Percentiles rank a stretch among this genome's conserved stretches.
These are phyloP conservation scores for Phyllotreta cruciferae DNA, from an alignment of 2,888 invertebrate genomes.

Conservation along the genomic window DNA sequence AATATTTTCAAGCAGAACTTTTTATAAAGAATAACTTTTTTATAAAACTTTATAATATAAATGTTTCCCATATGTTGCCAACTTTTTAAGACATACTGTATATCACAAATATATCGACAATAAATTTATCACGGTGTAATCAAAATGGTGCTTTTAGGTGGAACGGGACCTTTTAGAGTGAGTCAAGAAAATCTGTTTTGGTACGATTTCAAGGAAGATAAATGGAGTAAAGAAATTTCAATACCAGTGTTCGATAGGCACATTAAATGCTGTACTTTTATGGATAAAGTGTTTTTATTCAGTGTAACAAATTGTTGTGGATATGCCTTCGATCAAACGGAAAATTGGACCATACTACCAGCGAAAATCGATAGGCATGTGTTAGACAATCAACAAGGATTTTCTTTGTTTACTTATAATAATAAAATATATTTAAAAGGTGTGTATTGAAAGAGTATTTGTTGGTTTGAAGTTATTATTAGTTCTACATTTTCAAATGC, in stretches of 20 bases:
- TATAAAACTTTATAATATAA: too few relatives aligned
- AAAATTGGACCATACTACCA: slow-evolving; percentile 37
- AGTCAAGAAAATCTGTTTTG: slow-evolving; percentile 54
- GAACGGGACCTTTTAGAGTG: slow-evolving; percentile 53
- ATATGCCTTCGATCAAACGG: slow-evolving; percentile 46
- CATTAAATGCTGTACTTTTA: slow-evolving; percentile 51
- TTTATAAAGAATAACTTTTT: too few relatives aligned
- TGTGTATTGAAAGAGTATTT: too few relatives aligned
- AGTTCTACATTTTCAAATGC: too few relatives aligned
- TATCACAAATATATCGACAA: too few relatives aligned
- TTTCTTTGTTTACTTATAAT: slow-evolving; percentile 48
- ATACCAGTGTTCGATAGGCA: slow-evolving; percentile 49
- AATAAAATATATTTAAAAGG: slow-evolving; percentile 52
- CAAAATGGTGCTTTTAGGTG: slow-evolving; percentile 33
- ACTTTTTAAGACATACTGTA: too few relatives aligned
- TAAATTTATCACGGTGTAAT: background rate
- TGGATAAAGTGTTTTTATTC: slow-evolving; percentile 50
- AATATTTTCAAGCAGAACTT: too few relatives aligned
- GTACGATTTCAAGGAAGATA: slow-evolving; percentile 52
- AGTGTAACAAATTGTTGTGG: slow-evolving; percentile 47
- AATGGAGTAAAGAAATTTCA: slow-evolving; percentile 48
- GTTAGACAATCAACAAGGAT: slow-evolving; percentile 40
- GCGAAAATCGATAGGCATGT: slow-evolving; percentile 12
- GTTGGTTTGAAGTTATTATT: too few relatives aligned
- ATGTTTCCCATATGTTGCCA: too few relatives aligned